phyloP scores from a whole-genome alignment of 2,888 invertebrate species.

The Drosophila villosipedis region DNA sequence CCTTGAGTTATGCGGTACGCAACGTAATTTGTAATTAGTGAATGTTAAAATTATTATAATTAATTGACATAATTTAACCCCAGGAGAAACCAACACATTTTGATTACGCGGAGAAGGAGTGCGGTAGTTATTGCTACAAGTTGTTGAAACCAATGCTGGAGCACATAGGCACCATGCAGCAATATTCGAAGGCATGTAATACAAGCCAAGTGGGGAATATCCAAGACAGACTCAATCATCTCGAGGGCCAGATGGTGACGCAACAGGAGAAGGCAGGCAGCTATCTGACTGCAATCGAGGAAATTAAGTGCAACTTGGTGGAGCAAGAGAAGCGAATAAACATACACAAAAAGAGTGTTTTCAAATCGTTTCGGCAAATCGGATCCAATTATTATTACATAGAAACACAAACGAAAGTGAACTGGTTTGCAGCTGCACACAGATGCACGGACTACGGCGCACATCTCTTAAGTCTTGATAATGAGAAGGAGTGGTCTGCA shows the following conservation, averaged over 20 bases:
- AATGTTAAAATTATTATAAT: not conserved
- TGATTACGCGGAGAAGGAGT: not conserved
- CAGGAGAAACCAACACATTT: not conserved
- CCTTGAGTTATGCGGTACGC: not conserved
- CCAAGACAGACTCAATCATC: not conserved
- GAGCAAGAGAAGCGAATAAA: not conserved
- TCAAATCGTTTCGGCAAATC: not conserved
- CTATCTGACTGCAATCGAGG: not conserved
- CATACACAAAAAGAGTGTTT: not conserved
- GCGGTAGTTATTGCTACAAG: not conserved
- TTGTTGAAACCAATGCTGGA: not conserved
- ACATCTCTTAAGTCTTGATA: not conserved
- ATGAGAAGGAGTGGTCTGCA: not conserved
- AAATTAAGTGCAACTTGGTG: not conserved
- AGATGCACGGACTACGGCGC: not conserved
- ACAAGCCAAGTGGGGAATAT: not conserved
- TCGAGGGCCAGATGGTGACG: not conserved
- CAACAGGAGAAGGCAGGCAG: not conserved
- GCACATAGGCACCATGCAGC: not conserved
- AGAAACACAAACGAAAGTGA: accelerated
- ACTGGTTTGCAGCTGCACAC: not conserved
- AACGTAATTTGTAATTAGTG: not conserved
- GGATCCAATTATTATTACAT: conserved; percentile 1
- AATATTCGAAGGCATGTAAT: not conserved
- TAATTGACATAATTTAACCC: not conserved